Percentiles rank a stretch among this genome's conserved stretches.
phyloP scores from a whole-genome alignment of 2,888 invertebrate genomes.

The Auanema freiburgensis region DNA sequence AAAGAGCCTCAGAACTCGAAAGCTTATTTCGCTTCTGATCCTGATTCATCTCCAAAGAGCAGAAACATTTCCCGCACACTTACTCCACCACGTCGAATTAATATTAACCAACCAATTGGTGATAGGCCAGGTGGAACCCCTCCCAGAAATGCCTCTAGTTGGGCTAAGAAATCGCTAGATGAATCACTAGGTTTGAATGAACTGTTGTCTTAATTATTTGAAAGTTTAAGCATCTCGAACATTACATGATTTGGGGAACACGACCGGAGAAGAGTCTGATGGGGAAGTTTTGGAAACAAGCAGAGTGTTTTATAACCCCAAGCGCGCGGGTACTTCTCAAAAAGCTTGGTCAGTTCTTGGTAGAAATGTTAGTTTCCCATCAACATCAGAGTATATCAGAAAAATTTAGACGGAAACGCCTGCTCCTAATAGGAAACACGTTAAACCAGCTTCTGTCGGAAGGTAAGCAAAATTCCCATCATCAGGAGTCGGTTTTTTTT shows the following conservation, averaged over 20 bases:
- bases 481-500: no score
- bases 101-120: background rate
- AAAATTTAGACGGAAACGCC: background rate
- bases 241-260: conserved; percentile 20
- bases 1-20: no score
- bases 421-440: background rate
- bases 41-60: no score
- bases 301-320: conserved; percentile 25
- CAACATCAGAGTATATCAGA: conserved; percentile 11
- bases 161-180: background rate
- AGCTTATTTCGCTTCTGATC: no score
- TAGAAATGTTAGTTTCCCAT: conserved; percentile 32
- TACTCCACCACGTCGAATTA: no score
- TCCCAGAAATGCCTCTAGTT: conserved; percentile 17
- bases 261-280: conserved; percentile 30
- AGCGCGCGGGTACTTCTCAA: conserved; percentile 13
- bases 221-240: no score
- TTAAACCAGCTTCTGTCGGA: background rate
- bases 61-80: no score
- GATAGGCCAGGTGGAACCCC: conserved; percentile 36
- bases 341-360: conserved; percentile 19
- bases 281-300: conserved; percentile 29
- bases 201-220: background rate
- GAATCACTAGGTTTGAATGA: background rate
- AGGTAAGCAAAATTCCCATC: no score